A percentile compares a stretch with the other conserved stretches of the same genome.
phyloP scores from a whole-genome alignment of 2,797 vertebrate species.

The Crax fasciolata region DNA sequence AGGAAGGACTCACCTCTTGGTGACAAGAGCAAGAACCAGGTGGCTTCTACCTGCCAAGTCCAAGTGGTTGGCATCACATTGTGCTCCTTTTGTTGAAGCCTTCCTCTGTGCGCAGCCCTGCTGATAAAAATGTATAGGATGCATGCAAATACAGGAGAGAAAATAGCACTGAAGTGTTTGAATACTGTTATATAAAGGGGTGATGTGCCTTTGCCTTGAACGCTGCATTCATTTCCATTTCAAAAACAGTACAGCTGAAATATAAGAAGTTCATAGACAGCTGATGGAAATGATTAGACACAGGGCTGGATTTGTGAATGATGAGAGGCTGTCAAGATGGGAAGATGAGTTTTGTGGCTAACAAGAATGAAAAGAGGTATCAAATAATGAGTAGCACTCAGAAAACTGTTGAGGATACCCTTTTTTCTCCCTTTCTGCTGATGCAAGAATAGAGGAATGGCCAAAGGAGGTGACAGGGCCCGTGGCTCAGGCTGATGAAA shows the following conservation, averaged over 20 bases:
- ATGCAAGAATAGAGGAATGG: fast-evolving
- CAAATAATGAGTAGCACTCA: neutral
- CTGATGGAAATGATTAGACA: slow-evolving; percentile 42
- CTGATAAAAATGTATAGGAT: neutral
- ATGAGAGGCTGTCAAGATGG: neutral
- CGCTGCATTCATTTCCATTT: slow-evolving; percentile 11
- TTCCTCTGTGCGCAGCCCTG: fast-evolving
- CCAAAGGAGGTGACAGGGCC: neutral
- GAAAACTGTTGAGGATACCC: neutral
- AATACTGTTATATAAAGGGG: neutral
- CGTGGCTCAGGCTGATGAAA: neutral
- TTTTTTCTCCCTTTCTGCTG: neutral
- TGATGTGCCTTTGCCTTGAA: slow-evolving; percentile 17
- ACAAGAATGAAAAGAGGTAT: neutral
- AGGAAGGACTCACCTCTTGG: neutral
- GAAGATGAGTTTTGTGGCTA: neutral
- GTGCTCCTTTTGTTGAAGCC: fast-evolving
- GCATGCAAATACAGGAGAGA: neutral
- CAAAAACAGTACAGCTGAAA: slow-evolving; percentile 4
- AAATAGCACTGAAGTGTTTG: neutral
- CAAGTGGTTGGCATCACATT: fast-evolving
- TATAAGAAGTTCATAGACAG: neutral
- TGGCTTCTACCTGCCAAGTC: neutral
- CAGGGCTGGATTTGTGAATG: neutral
- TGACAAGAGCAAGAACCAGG: fast-evolving